Base-by-base conservation (phyloP, 2,888 invertebrate species). In the Diarsia brunnea region DNA sequence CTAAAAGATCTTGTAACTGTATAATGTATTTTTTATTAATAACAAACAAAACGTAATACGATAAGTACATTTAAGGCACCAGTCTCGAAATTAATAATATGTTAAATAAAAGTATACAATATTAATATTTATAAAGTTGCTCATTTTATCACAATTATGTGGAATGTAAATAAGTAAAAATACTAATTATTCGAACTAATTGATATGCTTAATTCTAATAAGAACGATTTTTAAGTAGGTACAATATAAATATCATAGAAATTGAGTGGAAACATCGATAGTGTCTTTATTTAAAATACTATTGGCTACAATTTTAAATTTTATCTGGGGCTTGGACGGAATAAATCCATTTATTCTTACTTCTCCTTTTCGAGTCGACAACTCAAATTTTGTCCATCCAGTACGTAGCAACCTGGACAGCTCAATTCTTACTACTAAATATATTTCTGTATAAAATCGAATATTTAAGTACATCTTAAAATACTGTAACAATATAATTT, bases 31-130 rank as follows among this genome's bases (percentile, higher is more conserved):
- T 80, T 77, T 84, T 75, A 45, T 75, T 68, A 49, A 47, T 61
- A 68, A 61, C 65, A 78, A 84, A 81, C 78, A 72, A 75, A 85
- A 84, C 75, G 78, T 66, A 78, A 77, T 65, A 69, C 21, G 77
- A 69, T 74, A 74, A 72, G 69, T 84, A 81, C 60, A 53, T 83
- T n/a, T 77, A 81, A 84, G 74, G 82, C 86, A 87, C 86, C 82
- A 85, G 74, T 84, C 80, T 83, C 58, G 60, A 49, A 64, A 53
- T 38, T 27, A 60, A 47, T 27, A 58, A 47, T 55, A n/a, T n/a
- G 1, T 51, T 38, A 75, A 69, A 61, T 75, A 64, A 80, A 74
- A 1, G 11, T 58, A 31, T 69, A 58, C 3, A 68, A 65, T 49
- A 16, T 10, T 49, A 47, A 21, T 38, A 43, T 58, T 49, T 21